These are phyloP conservation scores for Actias luna DNA, from an alignment of 2,888 invertebrate genomes.

Conservation along the genomic window DNA sequence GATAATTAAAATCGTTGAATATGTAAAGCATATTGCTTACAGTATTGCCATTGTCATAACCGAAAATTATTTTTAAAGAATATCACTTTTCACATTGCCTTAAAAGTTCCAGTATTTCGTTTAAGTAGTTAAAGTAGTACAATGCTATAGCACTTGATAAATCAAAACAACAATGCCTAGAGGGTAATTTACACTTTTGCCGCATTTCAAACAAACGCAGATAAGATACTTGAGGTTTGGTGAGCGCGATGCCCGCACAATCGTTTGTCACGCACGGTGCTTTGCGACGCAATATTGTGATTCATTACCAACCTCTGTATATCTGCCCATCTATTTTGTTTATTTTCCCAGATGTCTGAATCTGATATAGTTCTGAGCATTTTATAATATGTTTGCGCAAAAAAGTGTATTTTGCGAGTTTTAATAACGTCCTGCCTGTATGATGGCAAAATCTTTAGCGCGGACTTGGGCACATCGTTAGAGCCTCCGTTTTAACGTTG, in stretches of 20 bases:
- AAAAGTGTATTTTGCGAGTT: too few species aligned
- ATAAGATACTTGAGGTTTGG: slow-evolving; percentile 3
- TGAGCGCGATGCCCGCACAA: background rate
- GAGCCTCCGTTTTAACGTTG: too few species aligned
- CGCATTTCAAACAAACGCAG: background rate
- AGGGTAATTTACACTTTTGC: slow-evolving; percentile 7
- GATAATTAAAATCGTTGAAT: too few species aligned
- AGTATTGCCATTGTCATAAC: too few species aligned
- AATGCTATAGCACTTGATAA: background rate
- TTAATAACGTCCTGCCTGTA: too few species aligned
- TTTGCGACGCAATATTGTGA: background rate
- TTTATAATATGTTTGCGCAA: background rate
- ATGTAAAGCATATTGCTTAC: too few species aligned
- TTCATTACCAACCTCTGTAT: background rate
- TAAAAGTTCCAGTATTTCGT: too few species aligned
- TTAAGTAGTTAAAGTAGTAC: background rate
- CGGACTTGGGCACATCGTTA: too few species aligned
- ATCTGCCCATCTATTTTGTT: background rate
- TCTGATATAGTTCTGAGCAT: background rate
- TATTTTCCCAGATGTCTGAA: background rate
- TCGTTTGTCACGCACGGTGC: slow-evolving; percentile 4
- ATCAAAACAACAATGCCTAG: background rate
- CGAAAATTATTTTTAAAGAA: too few species aligned
- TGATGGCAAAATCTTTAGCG: too few species aligned
- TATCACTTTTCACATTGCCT: too few species aligned